Conservation (phyloP, 2,888 invertebrate species). For the Amphiduros pacificus region DNA sequence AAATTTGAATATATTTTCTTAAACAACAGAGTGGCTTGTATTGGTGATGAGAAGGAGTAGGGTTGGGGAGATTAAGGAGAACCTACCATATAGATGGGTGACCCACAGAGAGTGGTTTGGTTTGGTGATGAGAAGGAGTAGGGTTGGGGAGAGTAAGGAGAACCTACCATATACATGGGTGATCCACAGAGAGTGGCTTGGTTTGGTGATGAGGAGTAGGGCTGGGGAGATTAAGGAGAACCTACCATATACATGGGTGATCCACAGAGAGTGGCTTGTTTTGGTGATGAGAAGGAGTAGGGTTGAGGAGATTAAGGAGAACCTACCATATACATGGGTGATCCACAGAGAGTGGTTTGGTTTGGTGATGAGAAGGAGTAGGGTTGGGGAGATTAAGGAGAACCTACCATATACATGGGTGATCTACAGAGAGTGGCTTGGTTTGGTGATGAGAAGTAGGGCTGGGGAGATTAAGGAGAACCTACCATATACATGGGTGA, state of each 20-base stretch:
- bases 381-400: background rate
- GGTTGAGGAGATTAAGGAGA: no score
- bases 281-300: no score
- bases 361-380: no score
- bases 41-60: background rate
- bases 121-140: no score
- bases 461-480: background rate
- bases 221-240: background rate
- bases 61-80: background rate
- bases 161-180: slow-evolving; percentile 97
- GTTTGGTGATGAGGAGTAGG: background rate
- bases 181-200: slow-evolving; percentile 94
- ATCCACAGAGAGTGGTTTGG: slow-evolving; percentile 97
- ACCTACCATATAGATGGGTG: slow-evolving; percentile 98
- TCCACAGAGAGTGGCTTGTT: no score
- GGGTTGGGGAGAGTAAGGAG: no score
- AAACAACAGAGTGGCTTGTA: slow-evolving; percentile 76
- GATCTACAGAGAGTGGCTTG: slow-evolving; percentile 94
- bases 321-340: slow-evolving; percentile 98
- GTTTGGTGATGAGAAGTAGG: background rate
- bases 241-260: no score
- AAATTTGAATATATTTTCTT: no score
- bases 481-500: slow-evolving; percentile 99
- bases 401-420: slow-evolving; percentile 97
- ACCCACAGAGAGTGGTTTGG: slow-evolving; percentile 97